Percentiles rank a stretch among this genome's conserved stretches.
Evolutionary conservation across 2,797 vertebrate genomes (phyloP).

Genomic region (Novumbra hubbsi): DNA sequence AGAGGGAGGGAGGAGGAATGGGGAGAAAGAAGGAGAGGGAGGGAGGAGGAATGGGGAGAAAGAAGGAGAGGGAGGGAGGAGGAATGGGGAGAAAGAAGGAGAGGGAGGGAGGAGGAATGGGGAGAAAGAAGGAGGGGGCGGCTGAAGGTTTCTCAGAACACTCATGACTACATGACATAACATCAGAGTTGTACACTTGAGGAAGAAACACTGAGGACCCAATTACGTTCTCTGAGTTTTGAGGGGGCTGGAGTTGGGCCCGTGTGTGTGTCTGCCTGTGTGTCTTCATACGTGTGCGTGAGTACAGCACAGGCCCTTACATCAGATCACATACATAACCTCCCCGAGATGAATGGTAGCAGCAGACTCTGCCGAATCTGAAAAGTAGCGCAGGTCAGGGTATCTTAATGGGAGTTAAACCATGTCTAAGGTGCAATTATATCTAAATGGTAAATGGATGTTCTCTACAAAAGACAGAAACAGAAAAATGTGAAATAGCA

Average conservation of each 20-base stretch:
- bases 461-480: conserved; percentile 28
- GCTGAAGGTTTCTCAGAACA: conserved; percentile 30
- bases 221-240: conserved; percentile 16
- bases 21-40: no score
- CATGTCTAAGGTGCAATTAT: conserved; percentile 40
- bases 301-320: background rate
- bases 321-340: background rate
- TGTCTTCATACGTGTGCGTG: background rate
- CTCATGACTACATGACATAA: conserved; percentile 34
- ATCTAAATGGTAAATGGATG: conserved; percentile 15
- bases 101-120: background rate
- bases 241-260: conserved; percentile 38
- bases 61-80: no score
- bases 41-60: no score
- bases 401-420: conserved; percentile 43
- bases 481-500: background rate
- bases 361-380: conserved; percentile 26
- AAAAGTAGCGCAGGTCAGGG: conserved; percentile 32
- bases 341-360: background rate
- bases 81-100: no score
- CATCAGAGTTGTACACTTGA: conserved; percentile 37
- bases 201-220: background rate
- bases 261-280: background rate
- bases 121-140: background rate
- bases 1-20: no score